Evolutionary conservation across 1,140 invertebrate species (phyloP), one percentile per base, ranked within the genome.

Genomic region (Cheumatopsyche charites): DNA sequence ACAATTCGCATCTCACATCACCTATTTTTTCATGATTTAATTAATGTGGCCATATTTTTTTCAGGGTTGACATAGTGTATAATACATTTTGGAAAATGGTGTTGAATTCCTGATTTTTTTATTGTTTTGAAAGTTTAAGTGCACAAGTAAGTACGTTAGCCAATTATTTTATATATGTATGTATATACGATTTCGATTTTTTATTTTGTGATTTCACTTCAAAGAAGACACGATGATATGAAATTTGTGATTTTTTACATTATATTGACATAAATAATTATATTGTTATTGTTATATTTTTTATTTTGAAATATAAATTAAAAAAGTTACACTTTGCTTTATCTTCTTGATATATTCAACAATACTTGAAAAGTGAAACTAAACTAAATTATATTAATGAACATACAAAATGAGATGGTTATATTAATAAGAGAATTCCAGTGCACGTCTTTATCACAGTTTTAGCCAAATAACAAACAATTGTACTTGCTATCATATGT

Each of bases 11-110:
- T n/a, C n/a, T n/a, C n/a, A n/a, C n/a, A n/a, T n/a, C n/a, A n/a
- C n/a, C n/a, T n/a, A n/a, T n/a, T n/a, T n/a, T n/a, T n/a, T n/a
- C n/a, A n/a, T n/a, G 9, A 36, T 36, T 36, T 9, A 9, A 36
- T 4, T 36, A 36, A 36, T 36, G n/a, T n/a, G n/a, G n/a, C n/a
- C n/a, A n/a, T n/a, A 1, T 73, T 45, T 58, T 36, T 70, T 73
- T 29, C 74, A 75, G 74, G 49, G 74, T 75, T 15, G 17, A 61
- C 11, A 13, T 68, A 9, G 52, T 75, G 13, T 75, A 73, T 26
- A 13, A 47, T 25, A 26, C 62, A 17, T 75, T 75, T 65, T 12
- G 73, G 19, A 49, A 71, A 62, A 73, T 73, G 71, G 19, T 72
- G 25, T 21, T 55, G 29, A 75, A 72, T n/a, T 67, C 47, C 36